A percentile compares a stretch with the other conserved stretches of the same genome.
These are phyloP conservation scores for Erebia epiphron DNA, from an alignment of 2,888 invertebrate genomes.

Conservation along the genomic window DNA sequence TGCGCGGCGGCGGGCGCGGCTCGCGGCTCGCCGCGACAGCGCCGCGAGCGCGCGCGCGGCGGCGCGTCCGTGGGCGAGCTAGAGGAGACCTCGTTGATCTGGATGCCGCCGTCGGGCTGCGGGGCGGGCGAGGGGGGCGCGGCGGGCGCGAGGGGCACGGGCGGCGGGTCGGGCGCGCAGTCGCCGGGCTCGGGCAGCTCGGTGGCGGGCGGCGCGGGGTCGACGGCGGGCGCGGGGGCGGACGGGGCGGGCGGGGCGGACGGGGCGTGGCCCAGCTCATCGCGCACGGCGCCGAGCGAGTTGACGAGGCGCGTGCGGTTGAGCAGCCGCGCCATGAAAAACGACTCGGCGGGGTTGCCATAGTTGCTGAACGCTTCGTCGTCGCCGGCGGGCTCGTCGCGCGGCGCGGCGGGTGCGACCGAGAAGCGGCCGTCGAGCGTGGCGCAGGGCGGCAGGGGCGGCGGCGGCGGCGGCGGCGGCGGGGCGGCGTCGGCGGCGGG, in stretches of 20 bases:
- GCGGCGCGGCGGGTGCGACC: slow-evolving; percentile 49
- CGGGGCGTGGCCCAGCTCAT: slow-evolving; percentile 55
- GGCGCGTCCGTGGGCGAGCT: slow-evolving; percentile 80
- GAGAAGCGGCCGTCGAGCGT: slow-evolving; percentile 62
- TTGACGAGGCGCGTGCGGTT: slow-evolving; percentile 69
- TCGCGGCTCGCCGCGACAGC: slow-evolving; percentile 53
- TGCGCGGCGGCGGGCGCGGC: slow-evolving; percentile 46
- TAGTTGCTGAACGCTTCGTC: slow-evolving; percentile 66
- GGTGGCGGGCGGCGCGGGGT: slow-evolving; percentile 30
- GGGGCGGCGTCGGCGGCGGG: slow-evolving; percentile 48
- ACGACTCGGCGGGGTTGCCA: slow-evolving; percentile 76
- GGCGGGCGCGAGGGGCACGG: slow-evolving; percentile 43
- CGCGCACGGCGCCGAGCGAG: slow-evolving; percentile 69
- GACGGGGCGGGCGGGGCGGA: background rate
- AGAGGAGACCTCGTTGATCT: slow-evolving; percentile 87
- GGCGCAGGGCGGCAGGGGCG: slow-evolving; percentile 58
- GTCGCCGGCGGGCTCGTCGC: slow-evolving; percentile 46
- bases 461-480: slow-evolving; percentile 60
- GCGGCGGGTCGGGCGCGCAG: slow-evolving; percentile 38
- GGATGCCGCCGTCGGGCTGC: slow-evolving; percentile 81
- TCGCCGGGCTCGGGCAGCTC: slow-evolving; percentile 35
- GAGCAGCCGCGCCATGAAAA: slow-evolving; percentile 74
- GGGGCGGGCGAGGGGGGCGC: slow-evolving; percentile 45
- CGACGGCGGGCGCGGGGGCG: slow-evolving; percentile 39
- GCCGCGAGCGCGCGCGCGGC: slow-evolving; percentile 57